These are phyloP conservation scores for Dasysyrphus tricinctus DNA, from an alignment of 2,888 invertebrate species.

Conservation along the genomic window DNA sequence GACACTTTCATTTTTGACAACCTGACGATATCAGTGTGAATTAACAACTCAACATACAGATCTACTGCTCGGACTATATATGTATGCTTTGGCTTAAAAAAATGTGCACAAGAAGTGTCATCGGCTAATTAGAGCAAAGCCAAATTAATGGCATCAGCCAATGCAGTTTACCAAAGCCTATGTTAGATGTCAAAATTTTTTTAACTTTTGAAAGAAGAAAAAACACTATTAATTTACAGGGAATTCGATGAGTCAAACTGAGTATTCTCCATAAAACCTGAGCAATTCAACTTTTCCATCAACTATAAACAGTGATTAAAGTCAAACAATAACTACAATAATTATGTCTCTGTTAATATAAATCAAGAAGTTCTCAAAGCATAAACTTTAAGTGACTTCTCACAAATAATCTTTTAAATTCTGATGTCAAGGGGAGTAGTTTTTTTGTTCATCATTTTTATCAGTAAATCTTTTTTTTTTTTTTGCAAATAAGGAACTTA, in stretches of 20 bases:
- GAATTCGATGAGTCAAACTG: not conserved
- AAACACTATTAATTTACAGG: not conserved
- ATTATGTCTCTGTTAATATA: conserved; percentile 30
- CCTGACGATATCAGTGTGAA: too few species aligned
- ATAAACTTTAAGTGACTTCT: conserved; percentile 32
- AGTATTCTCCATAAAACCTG: not conserved
- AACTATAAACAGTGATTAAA: conserved; percentile 40
- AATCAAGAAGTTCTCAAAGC: conserved; percentile 56
- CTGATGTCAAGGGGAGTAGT: conserved; percentile 56
- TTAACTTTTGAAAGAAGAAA: not conserved
- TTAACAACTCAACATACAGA: not conserved
- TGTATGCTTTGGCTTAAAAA: conserved; percentile 16
- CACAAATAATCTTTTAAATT: not conserved
- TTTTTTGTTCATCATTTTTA: conserved; percentile 26
- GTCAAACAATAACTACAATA: conserved; percentile 28
- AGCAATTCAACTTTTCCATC: conserved; percentile 29
- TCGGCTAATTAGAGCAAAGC: conserved; percentile 71
- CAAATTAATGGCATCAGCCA: conserved; percentile 43
- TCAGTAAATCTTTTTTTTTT: conserved; percentile 59
- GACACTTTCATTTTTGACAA: too few species aligned
- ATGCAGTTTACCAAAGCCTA: conserved; percentile 62
- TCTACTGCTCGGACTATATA: conserved; percentile 3
- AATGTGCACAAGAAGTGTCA: conserved; percentile 25
- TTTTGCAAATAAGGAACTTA: conserved; percentile 55
- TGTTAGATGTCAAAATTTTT: conserved; percentile 52